Percentiles rank a stretch among this genome's conserved stretches.
phyloP scores from a whole-genome alignment of 2,888 invertebrate species.

The Megaustenia siamemsis region DNA sequence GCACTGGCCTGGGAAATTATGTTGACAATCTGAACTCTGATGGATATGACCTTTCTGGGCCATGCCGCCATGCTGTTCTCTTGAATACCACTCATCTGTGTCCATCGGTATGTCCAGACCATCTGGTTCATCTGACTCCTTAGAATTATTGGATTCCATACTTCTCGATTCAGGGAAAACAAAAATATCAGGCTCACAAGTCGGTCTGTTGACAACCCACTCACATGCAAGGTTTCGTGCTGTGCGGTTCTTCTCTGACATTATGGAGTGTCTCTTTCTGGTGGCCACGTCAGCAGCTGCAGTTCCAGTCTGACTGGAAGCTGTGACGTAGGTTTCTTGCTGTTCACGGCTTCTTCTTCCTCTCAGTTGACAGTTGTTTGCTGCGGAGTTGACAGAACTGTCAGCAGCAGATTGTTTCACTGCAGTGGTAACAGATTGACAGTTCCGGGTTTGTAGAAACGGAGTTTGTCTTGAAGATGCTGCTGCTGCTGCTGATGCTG shows the following conservation, averaged over 20 bases:
- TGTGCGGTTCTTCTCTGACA: not conserved
- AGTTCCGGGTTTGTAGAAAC: not conserved
- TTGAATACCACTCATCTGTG: not conserved
- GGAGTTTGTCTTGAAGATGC: not conserved
- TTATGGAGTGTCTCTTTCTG: not conserved
- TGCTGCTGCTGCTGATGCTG: not conserved
- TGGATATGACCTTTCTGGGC: no score
- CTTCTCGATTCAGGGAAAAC: slow-evolving; percentile 24
- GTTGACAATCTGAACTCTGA: not conserved
- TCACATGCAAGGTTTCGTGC: no score
- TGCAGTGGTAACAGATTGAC: not conserved
- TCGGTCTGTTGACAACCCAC: not conserved
- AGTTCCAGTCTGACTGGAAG: not conserved
- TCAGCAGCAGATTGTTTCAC: no score
- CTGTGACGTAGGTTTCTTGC: not conserved
- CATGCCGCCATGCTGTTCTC: not conserved
- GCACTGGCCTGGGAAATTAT: not conserved
- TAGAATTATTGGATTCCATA: not conserved
- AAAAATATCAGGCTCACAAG: slow-evolving; percentile 25
- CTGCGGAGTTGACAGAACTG: not conserved
- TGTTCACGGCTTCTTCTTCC: not conserved
- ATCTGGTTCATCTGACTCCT: slow-evolving; percentile 22
- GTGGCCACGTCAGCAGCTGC: not conserved
- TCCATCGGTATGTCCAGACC: slow-evolving; percentile 24
- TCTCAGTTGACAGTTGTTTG: not conserved